A percentile compares a stretch with the other conserved stretches of the same genome.
Conservation (phyloP, 1,140 invertebrate genomes). For the Diorhabda sublineata region DNA sequence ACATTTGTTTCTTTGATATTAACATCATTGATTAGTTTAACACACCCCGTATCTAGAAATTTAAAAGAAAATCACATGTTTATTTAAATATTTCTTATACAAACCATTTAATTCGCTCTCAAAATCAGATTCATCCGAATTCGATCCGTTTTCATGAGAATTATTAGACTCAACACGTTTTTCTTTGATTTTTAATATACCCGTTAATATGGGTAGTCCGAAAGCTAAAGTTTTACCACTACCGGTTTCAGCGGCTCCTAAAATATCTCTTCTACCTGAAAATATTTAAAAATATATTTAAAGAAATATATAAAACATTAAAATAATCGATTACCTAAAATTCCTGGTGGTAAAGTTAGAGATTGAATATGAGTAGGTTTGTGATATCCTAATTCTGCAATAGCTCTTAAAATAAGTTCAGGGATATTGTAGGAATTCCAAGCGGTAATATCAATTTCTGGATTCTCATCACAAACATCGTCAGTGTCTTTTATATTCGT, state of each 20-base stretch:
- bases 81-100: background rate
- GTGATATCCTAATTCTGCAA: conserved; percentile 72
- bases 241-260: conserved; percentile 95
- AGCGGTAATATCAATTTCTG: conserved; percentile 50
- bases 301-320: background rate
- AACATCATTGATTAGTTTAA: conserved; percentile 49
- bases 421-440: conserved; percentile 74
- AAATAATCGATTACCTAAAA: conserved; percentile 58
- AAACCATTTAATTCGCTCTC: conserved; percentile 16
- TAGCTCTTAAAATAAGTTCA: conserved; percentile 63
- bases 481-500: background rate
- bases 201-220: conserved; percentile 85
- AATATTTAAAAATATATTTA: conserved; percentile 15
- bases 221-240: conserved; percentile 98
- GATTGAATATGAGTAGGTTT: conserved; percentile 81
- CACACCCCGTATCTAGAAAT: conserved; percentile 53
- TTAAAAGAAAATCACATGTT: background rate
- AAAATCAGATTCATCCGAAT: conserved; percentile 28
- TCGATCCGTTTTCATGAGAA: conserved; percentile 1
- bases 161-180: conserved; percentile 15
- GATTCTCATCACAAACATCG: conserved; percentile 9
- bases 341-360: conserved; percentile 75
- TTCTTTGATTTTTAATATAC: conserved; percentile 71
- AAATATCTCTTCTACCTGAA: conserved; percentile 72
- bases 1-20: conserved; percentile 54